Evolutionary conservation across 2,888 invertebrate species (phyloP), one percentile per base, ranked within the genome.

Genomic region (Oithona nana): DNA sequence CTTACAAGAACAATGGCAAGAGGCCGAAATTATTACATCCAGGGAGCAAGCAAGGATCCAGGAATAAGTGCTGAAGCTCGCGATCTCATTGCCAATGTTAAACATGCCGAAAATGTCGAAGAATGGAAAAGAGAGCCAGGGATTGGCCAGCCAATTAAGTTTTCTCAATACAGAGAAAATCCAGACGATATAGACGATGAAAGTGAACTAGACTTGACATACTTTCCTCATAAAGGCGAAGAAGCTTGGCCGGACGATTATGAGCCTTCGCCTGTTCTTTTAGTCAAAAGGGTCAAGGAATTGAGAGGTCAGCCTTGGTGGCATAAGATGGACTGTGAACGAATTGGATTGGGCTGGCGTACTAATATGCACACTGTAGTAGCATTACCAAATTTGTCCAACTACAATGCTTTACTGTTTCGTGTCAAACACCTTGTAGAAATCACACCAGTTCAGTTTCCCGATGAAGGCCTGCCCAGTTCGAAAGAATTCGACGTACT

Each of bases 1-100:
- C n/a, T n/a, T n/a, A n/a, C n/a, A n/a, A n/a, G 39, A 39, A 39
- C 39, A 39, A 39, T 39, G 39, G 39, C 39, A 16, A 6, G 39
- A 39, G 54, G 54, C 22, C 54, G 54, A 1, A 52, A 52, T 52
- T 52, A 52, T 28, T 52, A 52, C 28, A 52, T 52, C 24, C 16
- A 16, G 24, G 54, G 54, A 52, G 54, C 20, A 16, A 3, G 2
- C 28, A 24, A 20, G n/a, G 24, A 52, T n/a, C 13, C 22, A 13
- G 28, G 22, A 16, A 3, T 52, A 20, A 52, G 24, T 26, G 20
- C 54, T 20, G 54, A 52, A 24, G 54, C 28, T 13, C 16, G 24
- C 13, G 54, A 52, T 24, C 24, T 52, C 20, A 20, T 52, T 6
- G 28, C 22, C 24, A 52, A 52, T 52, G 24, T 26, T 13, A 20